Percentiles rank a stretch among this genome's conserved stretches.
phyloP scores from a whole-genome alignment of 2,888 invertebrate genomes.

The Lycaena phlaeas region DNA sequence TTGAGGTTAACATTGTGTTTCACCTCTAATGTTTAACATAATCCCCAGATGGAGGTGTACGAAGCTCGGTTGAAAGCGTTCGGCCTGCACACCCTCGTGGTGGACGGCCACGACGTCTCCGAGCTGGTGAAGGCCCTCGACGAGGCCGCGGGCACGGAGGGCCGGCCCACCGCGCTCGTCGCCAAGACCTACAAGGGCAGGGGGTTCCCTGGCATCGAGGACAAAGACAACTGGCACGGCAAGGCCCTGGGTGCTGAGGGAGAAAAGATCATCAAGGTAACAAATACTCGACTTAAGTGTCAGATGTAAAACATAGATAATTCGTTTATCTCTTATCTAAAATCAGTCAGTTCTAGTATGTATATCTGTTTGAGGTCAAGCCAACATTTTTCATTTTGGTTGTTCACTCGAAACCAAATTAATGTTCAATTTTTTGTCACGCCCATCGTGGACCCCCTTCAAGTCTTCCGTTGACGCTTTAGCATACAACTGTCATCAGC shows the following conservation, averaged over 20 bases:
- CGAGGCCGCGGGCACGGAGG: conserved; percentile 81
- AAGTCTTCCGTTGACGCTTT: neutral
- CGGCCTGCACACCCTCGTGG: conserved; percentile 91
- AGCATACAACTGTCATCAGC: neutral
- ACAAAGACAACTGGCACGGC: conserved; percentile 97
- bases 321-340: too few relatives aligned
- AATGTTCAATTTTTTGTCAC: too few relatives aligned
- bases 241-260: conserved; percentile 92
- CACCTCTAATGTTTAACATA: too few relatives aligned
- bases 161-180: conserved; percentile 92
- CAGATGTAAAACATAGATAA: neutral
- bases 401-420: too few relatives aligned
- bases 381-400: neutral
- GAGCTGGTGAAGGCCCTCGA: conserved; percentile 92
- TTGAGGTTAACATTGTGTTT: too few relatives aligned
- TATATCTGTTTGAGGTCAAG: neutral
- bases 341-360: too few relatives aligned
- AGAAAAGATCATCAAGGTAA: conserved; percentile 76
- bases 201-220: conserved; percentile 91
- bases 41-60: conserved; percentile 79
- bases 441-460: too few relatives aligned
- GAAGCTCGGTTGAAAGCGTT: conserved; percentile 90
- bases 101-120: conserved; percentile 97
- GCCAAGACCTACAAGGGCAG: conserved; percentile 98
- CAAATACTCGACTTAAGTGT: too few relatives aligned